These are phyloP conservation scores for Drosophila gunungcola DNA, from an alignment of 1,140 invertebrate species.

Conservation along the genomic window DNA sequence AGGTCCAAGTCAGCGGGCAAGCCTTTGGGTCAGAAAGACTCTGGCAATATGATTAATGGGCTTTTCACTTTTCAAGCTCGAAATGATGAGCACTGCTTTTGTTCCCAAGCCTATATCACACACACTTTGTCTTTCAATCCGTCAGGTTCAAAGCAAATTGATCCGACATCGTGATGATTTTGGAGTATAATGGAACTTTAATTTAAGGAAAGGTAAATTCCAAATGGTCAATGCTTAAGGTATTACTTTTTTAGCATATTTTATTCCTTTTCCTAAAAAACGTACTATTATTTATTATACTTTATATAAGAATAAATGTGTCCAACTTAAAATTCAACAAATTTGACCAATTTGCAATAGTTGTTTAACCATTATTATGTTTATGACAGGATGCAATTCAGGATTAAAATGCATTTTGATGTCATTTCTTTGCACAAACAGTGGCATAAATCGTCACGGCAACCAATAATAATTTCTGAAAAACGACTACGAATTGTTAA, in stretches of 20 bases:
- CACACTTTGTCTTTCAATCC: constrained; percentile 36
- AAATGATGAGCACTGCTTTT: constrained; percentile 64
- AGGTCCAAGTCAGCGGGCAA: constrained; percentile 11
- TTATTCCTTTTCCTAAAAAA: too few relatives aligned
- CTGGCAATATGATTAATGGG: constrained; percentile 76
- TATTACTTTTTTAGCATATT: too few relatives aligned
- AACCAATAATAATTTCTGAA: background rate
- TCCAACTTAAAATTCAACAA: too few relatives aligned
- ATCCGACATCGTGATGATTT: constrained; percentile 17
- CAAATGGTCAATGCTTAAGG: too few relatives aligned
- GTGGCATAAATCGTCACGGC: background rate
- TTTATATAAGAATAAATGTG: too few relatives aligned
- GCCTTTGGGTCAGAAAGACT: constrained; percentile 47
- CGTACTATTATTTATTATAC: too few relatives aligned
- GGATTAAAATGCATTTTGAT: background rate
- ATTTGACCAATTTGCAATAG: too few relatives aligned
- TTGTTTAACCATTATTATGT: background rate
- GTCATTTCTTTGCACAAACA: background rate
- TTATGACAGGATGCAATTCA: background rate
- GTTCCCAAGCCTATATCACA: constrained; percentile 33
- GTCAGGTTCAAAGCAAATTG: constrained; percentile 49
- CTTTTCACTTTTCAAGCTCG: constrained; percentile 64
- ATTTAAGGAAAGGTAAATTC: too few relatives aligned
- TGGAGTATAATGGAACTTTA: background rate
- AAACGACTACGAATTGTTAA: constrained; percentile 3